Evolutionary conservation across 2,888 invertebrate species (phyloP), one percentile per base, ranked within the genome.

Genomic region (Nomada flava): DNA sequence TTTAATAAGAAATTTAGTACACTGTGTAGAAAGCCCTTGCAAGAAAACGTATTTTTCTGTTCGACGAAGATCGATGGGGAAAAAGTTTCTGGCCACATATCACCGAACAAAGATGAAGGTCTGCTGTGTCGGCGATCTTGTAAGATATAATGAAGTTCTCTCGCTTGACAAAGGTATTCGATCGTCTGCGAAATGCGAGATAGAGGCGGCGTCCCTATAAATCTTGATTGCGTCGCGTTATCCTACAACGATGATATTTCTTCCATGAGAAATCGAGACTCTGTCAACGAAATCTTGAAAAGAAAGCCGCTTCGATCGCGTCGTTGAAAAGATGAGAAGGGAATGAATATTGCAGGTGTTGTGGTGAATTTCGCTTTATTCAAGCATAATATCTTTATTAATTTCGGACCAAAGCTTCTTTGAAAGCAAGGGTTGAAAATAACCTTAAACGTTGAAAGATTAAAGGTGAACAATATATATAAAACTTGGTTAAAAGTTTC

Each of bases 91-190:
- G n/a, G 50, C 29, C 52, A 23, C 79, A 65, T 78, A 65, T 79
- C 79, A 55, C 26, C 65, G 67, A 79, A 71, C 79, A 79, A 67
- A 79, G 79, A 79, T 71, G 71, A 71, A 71, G 62, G 65, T 20
- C 42, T 67, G 79, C 79, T 78, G 79, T 67, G 79, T 71, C 70
- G 79, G 79, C 79, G 79, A 79, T 79, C 79, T 26, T 29, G 79
- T 29, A 50, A 71, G 71, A 78, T 79, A 79, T 78, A 79, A 79
- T 68, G 79, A 79, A 79, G 71, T 79, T 71, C 71, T 71, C 53
- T 26, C 50, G 79, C 67, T 78, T 15, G 55, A 79, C 79, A 79
- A 78, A 78, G 79, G 71, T 78, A 79, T 79, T 79, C 79, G 67
- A 79, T 79, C 79, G 62, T 11, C 50, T 23, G 47, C 29, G 79